Evolutionary conservation across 1,140 invertebrate species (phyloP), one percentile per base, ranked within the genome.

Genomic region (Melitaea cinxia): DNA sequence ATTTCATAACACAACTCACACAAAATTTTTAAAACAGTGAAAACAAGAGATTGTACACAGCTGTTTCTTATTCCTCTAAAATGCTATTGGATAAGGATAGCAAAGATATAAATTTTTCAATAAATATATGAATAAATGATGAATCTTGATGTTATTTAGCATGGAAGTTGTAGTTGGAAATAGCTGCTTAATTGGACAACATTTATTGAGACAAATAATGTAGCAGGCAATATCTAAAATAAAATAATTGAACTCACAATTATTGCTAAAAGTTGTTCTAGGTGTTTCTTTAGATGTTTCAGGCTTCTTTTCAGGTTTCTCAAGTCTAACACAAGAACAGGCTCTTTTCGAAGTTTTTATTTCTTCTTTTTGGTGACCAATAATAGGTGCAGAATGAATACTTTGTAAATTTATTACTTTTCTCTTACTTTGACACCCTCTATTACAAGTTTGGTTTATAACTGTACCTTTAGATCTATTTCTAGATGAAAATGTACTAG

Each of bases 401-500:
- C 74, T 77, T 24, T 77, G 73, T 1, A 79, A 37, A 33, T 56
- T 57, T 15, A 61, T 54, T 9, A 58, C 42, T 49, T 72, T 73
- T 52, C 61, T 77, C 30, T 35, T 47, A 50, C 54, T 77, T n/a
- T 70, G 61, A 68, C 76, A 83, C 57, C 85, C 75, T 78, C 73
- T 83, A 52, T 23, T 78, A 58, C 83, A 88, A 45, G 53, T 77
- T 10, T 64, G 54, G 24, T 67, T 57, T 62, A 39, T 53, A 53
- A 73, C 69, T 19, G 72, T 67, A 28, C 49, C 69, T 70, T 82
- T 91, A 1, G 88, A 91, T 58, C 80, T 86, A 4, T 59, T 77
- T 61, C 88, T 76, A 6, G 89, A 92, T 55, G 84, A 91, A 70
- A 88, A 88, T 55, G 91, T 92, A 57, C 87, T 90, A 39, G 87